A percentile compares a stretch with the other conserved stretches of the same genome.
phyloP scores from a whole-genome alignment of 1,140 invertebrate genomes.

The Calycopis cecrops region DNA sequence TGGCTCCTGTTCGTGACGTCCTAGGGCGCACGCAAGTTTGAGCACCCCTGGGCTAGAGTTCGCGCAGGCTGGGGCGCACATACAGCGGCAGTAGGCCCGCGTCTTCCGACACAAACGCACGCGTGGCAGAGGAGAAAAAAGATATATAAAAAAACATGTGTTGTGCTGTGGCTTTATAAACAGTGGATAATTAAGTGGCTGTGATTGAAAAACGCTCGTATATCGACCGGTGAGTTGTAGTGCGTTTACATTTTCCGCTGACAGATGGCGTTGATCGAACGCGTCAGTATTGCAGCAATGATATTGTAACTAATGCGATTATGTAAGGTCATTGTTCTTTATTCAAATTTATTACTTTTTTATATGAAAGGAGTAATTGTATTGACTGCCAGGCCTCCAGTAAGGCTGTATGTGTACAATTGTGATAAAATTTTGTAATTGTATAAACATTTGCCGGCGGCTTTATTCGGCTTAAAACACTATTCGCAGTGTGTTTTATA shows the following conservation, averaged over 20 bases:
- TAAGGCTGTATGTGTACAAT: too few species aligned
- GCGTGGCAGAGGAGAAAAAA: constrained; percentile 10
- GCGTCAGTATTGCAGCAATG: constrained; percentile 57
- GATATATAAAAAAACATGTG: constrained; percentile 6
- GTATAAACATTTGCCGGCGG: too few species aligned
- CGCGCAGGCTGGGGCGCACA: constrained; percentile 44
- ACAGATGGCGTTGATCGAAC: constrained; percentile 47
- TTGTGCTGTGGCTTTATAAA: constrained; percentile 21
- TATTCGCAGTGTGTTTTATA: too few species aligned
- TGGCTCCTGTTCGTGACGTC: too few species aligned
- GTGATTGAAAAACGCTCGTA: constrained; percentile 6
- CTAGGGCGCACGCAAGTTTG: too few species aligned
- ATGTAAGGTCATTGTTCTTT: constrained; percentile 32
- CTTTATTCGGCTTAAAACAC: too few species aligned
- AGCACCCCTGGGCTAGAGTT: constrained; percentile 30
- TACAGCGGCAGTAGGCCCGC: constrained; percentile 46
- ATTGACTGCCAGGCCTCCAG: too few species aligned
- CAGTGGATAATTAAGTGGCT: constrained; percentile 18
- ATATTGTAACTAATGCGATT: constrained; percentile 33
- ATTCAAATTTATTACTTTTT: too few species aligned
- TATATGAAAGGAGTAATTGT: too few species aligned
- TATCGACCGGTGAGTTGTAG: constrained; percentile 31
- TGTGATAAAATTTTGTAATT: too few species aligned
- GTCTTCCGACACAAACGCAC: constrained; percentile 33
- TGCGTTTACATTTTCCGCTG: constrained; percentile 14